Base-by-base conservation (phyloP, 30 jellyfish, hydroid and myxozoan genomes). In the Aurelia aurita complex sp. Pacific region DNA sequence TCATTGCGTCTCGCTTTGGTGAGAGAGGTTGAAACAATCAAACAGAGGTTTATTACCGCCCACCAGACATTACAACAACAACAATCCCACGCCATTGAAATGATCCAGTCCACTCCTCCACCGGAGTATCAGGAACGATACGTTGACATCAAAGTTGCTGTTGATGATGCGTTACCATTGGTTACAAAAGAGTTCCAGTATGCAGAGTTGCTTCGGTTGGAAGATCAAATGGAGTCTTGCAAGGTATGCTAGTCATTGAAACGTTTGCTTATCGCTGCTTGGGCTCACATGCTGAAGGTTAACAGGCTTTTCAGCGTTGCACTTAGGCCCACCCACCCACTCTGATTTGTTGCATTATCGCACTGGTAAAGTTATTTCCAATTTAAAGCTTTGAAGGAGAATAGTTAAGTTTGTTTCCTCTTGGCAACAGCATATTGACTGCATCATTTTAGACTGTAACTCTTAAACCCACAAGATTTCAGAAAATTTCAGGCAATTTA, bases 101-200 rank as follows among this genome's bases (percentile, higher is more conserved):
- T 81, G 85, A 89, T 94, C 71, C 96, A 94, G 61, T 88, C 97
- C 34, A 85, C 96, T 2, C 98, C 98, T 5, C 98, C 98, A 19
- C 97, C 90, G 5, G 98, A 94, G 72, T 94, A 88, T 81, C 89
- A 76, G 62, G 97, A 94, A 53, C 87, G 86, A 4, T 88, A 76
- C 64, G 90, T 71, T 16, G 85, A 64, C 43, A 78, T 88, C 16
- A 82, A 85, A 62, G 91, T 75, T 40, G 91, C 94, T 12, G 92
- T 94, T 59, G 97, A 94, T 35, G 97, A 94, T 36, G 91, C 90
- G 1, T 83, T 87, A 67, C 98, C 97, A 3, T 50, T 81, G 79
- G 97, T 92, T 19, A 92, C 97, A 29, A 92, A 87, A 53, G 98
- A 92, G 69, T 92, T 92, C 82, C 92, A 92, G 65, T 92, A 87